Evolutionary conservation across 2,113 vertebrate species (phyloP).

Genomic region (Campylorhamphus procurvoides): DNA sequence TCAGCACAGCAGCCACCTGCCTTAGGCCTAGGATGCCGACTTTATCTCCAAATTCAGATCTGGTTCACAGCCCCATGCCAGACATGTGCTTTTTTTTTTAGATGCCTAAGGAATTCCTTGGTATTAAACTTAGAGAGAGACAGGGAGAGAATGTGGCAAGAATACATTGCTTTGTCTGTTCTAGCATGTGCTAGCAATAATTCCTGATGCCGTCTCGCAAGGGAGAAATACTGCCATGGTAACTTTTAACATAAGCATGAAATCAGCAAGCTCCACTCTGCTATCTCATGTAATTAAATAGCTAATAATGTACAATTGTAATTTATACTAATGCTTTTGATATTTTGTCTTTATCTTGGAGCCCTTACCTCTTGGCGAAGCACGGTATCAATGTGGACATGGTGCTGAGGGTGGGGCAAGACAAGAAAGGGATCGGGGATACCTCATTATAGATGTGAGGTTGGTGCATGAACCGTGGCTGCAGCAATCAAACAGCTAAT

Average conservation of each 20-base stretch:
- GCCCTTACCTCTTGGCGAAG: slow-evolving; percentile 53
- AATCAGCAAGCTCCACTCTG: slow-evolving; percentile 37
- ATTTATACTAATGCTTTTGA: slow-evolving; percentile 68
- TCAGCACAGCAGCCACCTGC: neutral
- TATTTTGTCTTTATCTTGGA: slow-evolving; percentile 47
- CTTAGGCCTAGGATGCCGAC: slow-evolving; percentile 29
- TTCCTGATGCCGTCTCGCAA: neutral
- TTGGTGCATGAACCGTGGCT: slow-evolving; percentile 69
- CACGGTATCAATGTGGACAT: slow-evolving; percentile 24
- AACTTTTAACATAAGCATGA: slow-evolving; percentile 54
- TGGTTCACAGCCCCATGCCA: slow-evolving; percentile 38
- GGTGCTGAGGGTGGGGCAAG: slow-evolving; percentile 47
- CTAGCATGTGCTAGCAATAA: slow-evolving; percentile 66
- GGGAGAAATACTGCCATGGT: slow-evolving; percentile 45
- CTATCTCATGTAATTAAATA: slow-evolving; percentile 61
- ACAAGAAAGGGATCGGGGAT: slow-evolving; percentile 37
- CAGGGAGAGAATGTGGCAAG: slow-evolving; percentile 31
- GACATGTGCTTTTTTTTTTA: neutral
- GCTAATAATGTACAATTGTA: slow-evolving; percentile 61
- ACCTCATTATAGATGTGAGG: slow-evolving; percentile 64
- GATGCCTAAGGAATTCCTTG: slow-evolving; percentile 59
- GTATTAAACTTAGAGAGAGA: slow-evolving; percentile 47
- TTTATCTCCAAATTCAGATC: slow-evolving; percentile 65
- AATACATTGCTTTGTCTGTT: slow-evolving; percentile 64
- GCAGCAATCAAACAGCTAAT: slow-evolving; percentile 71